Percentiles rank a stretch among this genome's conserved stretches.
These are phyloP conservation scores for Sipha maydis DNA, from an alignment of 2,888 invertebrate genomes.

Conservation along the genomic window DNA sequence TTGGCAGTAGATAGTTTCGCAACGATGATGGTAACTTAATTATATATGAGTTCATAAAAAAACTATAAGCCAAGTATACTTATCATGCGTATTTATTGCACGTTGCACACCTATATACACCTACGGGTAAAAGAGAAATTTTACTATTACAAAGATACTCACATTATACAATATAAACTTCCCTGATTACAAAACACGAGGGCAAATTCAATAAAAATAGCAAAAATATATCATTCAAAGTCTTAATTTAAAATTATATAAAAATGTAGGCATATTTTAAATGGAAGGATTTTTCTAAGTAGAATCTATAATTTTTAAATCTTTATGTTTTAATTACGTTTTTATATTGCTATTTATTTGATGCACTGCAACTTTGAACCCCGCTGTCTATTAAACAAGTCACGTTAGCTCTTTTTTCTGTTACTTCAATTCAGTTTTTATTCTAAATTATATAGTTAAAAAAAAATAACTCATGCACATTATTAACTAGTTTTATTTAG, in stretches of 20 bases:
- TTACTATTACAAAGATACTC: constrained; percentile 11
- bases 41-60: constrained; percentile 16
- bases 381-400: neutral
- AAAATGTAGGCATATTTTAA: constrained; percentile 8
- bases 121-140: constrained; percentile 57
- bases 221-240: neutral
- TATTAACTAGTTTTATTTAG: constrained; percentile 21
- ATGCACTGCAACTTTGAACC: neutral
- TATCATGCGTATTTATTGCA: constrained; percentile 2
- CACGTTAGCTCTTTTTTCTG: neutral
- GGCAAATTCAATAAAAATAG: neutral
- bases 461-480: neutral
- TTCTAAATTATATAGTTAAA: neutral
- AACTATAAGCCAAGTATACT: constrained; percentile 6
- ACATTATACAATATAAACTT: neutral
- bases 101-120: neutral
- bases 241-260: constrained; percentile 12
- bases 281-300: neutral
- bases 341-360: constrained; percentile 9
- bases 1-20: constrained; percentile 45
- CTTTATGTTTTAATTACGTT: neutral
- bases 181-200: neutral
- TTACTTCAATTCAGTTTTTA: neutral
- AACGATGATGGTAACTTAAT: constrained; percentile 31
- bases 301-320: constrained; percentile 32